These are phyloP conservation scores for Nemurella pictetii DNA, from an alignment of 2,888 invertebrate species.

Conservation along the genomic window DNA sequence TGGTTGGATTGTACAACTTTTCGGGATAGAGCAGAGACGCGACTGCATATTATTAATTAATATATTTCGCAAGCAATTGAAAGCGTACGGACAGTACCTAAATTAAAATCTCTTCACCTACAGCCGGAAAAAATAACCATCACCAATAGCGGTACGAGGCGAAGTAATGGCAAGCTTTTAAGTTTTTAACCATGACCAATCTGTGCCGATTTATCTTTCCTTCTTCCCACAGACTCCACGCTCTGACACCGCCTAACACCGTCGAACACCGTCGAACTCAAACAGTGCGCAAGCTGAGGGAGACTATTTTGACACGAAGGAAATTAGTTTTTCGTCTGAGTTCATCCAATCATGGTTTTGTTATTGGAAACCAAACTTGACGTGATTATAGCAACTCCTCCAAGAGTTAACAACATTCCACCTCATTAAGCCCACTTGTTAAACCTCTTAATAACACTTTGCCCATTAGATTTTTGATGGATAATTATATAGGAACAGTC, in stretches of 20 bases:
- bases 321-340: conserved; percentile 23
- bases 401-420: conserved; percentile 14
- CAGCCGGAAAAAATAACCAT: neutral
- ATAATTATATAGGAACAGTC: too few relatives aligned
- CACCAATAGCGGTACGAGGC: neutral
- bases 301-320: conserved; percentile 19
- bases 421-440: conserved; percentile 12
- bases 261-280: neutral
- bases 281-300: neutral
- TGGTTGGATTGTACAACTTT: too few relatives aligned
- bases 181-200: neutral
- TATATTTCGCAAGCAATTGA: too few relatives aligned
- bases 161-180: neutral
- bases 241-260: too few relatives aligned
- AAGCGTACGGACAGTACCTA: too few relatives aligned
- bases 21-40: too few relatives aligned
- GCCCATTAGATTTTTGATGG: neutral
- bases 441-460: neutral
- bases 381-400: neutral
- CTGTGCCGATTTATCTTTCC: neutral
- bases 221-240: neutral
- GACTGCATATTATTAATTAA: too few relatives aligned
- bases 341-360: conserved; percentile 29
- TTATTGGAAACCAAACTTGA: conserved; percentile 16
- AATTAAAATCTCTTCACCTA: neutral